Base-by-base conservation (phyloP, 1,140 invertebrate species). In the Lepidurus apus region DNA sequence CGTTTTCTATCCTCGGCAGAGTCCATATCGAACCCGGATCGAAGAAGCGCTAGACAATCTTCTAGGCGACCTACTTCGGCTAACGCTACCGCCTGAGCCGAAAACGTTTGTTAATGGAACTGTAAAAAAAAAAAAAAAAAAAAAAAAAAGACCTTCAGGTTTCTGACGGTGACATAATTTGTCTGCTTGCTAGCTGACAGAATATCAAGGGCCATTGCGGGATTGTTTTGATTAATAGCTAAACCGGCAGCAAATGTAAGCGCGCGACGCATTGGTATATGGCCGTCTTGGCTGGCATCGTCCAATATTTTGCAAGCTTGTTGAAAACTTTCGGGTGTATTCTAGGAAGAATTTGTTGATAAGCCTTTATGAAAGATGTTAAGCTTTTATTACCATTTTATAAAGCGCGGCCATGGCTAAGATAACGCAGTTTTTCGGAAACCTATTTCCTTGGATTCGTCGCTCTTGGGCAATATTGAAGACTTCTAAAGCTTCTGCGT, bases 351-450 rank as follows among this genome's bases (percentile, higher is more conserved):
- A 81, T 81, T 73, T 80, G 76, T 74, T 78, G 77, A 13, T 74
- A 74, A 78, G 75, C 0, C 75, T 74, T 53, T 34, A 44, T 26
- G 76, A 34, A 79, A 78, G 45, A 76, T n/a, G 65, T 4, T 42
- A 13, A 42, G 11, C 45, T 77, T 5, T 0, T 10, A 81, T n/a
- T 86, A 93, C 93, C 85, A 92, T 83, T 89, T 93, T 93, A 82
- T 92, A 93, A 84, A 90, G 93, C 34, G 91, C 88, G 76, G 89
- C 92, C 74, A 91, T 82, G 42, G 88, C 85, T 34, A 95, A 82
- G 42, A 91, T 87, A 7, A 91, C 83, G 65, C 87, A 84, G 85
- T 92, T 91, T 82, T 88, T 90, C 1, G 92, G 92, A 84, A 87
- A 92, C 78, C 88, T 88, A 3, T 85, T 84, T 81, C 88, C 89